A percentile compares a stretch with the other conserved stretches of the same genome.
Conservation (phyloP, 2,888 invertebrate genomes). For the Drosophila rubida region DNA sequence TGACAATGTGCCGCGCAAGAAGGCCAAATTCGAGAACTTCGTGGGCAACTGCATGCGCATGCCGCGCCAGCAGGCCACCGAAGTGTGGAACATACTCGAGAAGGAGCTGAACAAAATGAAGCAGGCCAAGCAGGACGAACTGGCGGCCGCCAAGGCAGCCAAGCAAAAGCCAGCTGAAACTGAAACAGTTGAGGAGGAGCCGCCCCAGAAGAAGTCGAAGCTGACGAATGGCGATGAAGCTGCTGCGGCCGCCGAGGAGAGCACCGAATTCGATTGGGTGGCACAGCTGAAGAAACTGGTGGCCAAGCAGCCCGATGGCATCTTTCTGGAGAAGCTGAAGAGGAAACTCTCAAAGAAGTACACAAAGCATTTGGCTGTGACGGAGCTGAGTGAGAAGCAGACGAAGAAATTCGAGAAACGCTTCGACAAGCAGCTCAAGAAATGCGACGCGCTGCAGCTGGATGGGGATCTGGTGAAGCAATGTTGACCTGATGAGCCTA, state of each 20-base stretch:
- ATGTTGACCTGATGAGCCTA: slow-evolving; percentile 37
- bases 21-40: slow-evolving; percentile 92
- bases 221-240: slow-evolving; percentile 29
- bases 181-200: slow-evolving; percentile 35
- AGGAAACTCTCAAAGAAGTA: slow-evolving; percentile 91
- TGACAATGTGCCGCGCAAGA: slow-evolving; percentile 94
- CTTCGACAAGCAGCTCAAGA: slow-evolving; percentile 90
- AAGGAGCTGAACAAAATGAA: slow-evolving; percentile 85
- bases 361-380: slow-evolving; percentile 77
- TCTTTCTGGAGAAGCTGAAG: slow-evolving; percentile 90
- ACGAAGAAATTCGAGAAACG: slow-evolving; percentile 89
- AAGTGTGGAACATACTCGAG: slow-evolving; percentile 88
- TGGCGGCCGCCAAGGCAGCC: slow-evolving; percentile 50
- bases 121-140: slow-evolving; percentile 61
- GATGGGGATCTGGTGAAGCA: slow-evolving; percentile 87
- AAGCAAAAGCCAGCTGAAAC: slow-evolving; percentile 8
- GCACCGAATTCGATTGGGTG: slow-evolving; percentile 74
- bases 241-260: slow-evolving; percentile 10
- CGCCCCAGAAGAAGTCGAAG: slow-evolving; percentile 59
- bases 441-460: slow-evolving; percentile 87
- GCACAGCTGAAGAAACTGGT: slow-evolving; percentile 67
- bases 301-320: slow-evolving; percentile 85
- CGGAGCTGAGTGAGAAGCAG: slow-evolving; percentile 84
- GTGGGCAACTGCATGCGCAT: slow-evolving; percentile 88
- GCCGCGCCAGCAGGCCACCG: slow-evolving; percentile 88